Base-by-base conservation (phyloP, 2,888 invertebrate species). In the Drosophila mettleri region DNA sequence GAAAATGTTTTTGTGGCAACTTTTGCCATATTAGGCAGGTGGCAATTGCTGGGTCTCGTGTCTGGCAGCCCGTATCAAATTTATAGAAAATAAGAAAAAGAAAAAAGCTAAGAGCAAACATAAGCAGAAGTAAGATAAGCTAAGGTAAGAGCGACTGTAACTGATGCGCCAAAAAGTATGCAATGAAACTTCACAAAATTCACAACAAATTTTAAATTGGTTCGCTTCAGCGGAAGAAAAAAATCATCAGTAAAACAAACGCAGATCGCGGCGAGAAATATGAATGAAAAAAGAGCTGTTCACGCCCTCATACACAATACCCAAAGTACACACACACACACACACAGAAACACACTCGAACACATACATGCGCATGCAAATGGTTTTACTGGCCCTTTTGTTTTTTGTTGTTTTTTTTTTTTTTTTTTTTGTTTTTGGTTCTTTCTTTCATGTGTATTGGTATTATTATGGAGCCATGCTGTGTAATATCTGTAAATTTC, bases 401-500 rank as follows among this genome's bases (percentile, higher is more conserved):
- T 61, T 45, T 59, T 41, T 61, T 45, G 55, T 41, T 54, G 60
- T 67, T 27, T 43, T 67, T 51, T 66, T 29, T 16, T 51, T 18
- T n/a, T 54, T 60, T 67, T 27, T 43, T 67, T 51, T 66, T 29
- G n/a, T 51, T 18, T 18, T 20, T 29, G 31, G 10, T 49, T 49
- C 39, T 46, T 36, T 38, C 48, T 60, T 38, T 51, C 33, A 53
- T 66, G 45, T 59, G 54, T 82, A 80, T 83, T 83, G 83, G 85
- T 80, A 77, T 80, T 84, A 84, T 85, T 86, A 83, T 86, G 85
- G 85, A 86, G 79, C 82, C 86, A 84, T 84, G 86, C 86, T 85
- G 85, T 85, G 85, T 86, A 86, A 86, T 86, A 86, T 86, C 85
- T 86, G 85, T 86, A 86, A 86, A 86, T 86, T 86, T 86, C 85